These are phyloP conservation scores for Anguilla anguilla DNA, from an alignment of 2,797 vertebrate species.

Conservation along the genomic window DNA sequence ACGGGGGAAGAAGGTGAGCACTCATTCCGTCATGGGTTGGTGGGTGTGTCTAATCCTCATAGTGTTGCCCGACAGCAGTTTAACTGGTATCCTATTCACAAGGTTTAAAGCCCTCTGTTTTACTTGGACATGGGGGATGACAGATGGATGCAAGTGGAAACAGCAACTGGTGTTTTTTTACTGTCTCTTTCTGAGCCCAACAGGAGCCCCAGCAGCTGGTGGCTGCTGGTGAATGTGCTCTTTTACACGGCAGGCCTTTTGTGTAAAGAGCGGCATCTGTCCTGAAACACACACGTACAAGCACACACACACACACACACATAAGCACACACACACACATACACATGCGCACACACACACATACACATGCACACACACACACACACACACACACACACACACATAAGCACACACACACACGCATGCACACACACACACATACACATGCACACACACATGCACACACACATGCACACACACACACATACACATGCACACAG, in stretches of 20 bases:
- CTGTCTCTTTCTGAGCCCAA: slow-evolving; percentile 18
- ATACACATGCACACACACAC: not conserved
- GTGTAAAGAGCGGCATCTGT: slow-evolving; percentile 21
- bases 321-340: slow-evolving; percentile 24
- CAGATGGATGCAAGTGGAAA: slow-evolving; percentile 63
- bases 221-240: slow-evolving; percentile 13
- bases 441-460: not conserved
- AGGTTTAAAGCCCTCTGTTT: slow-evolving; percentile 6
- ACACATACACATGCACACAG: not conserved
- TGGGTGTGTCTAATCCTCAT: not conserved
- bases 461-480: not conserved
- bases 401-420: not conserved
- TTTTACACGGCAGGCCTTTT: slow-evolving; percentile 6
- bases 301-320: slow-evolving; percentile 15
- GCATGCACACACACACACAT: slow-evolving; percentile 24
- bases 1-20: not conserved
- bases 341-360: slow-evolving; percentile 1
- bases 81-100: not conserved
- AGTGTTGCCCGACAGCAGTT: not conserved
- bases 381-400: slow-evolving; percentile 20
- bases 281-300: slow-evolving; percentile 27
- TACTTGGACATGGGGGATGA: slow-evolving; percentile 39
- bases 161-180: slow-evolving; percentile 51
- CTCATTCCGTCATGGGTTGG: not conserved
- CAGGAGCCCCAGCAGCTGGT: slow-evolving; percentile 28